Percentiles rank a stretch among this genome's conserved stretches.
Evolutionary conservation across 2,797 vertebrate genomes (phyloP).

Genomic region (Tauraco hartlaubi): DNA sequence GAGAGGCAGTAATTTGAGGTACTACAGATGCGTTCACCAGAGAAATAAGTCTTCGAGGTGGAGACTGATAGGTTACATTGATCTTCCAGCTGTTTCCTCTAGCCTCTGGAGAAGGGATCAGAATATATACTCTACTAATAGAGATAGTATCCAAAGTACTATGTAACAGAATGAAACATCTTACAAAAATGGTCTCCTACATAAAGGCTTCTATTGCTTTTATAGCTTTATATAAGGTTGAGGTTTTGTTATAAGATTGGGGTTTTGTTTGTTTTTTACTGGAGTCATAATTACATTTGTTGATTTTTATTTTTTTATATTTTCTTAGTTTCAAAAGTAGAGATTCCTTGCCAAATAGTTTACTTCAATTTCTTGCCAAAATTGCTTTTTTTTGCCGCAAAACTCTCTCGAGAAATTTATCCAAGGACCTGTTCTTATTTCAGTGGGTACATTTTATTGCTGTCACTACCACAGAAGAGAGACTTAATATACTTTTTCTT

Average conservation of each 20-base stretch:
- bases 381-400: neutral
- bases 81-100: neutral
- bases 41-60: neutral
- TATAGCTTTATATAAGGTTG: neutral
- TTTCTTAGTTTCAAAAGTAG: neutral
- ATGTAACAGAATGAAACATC: too few relatives aligned
- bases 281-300: neutral
- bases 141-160: neutral
- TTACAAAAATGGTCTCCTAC: too few relatives aligned
- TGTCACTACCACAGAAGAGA: neutral
- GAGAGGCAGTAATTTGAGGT: neutral
- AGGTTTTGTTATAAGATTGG: neutral
- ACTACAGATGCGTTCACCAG: neutral
- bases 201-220: neutral
- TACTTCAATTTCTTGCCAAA: neutral
- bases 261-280: neutral
- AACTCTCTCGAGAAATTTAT: neutral
- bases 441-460: neutral
- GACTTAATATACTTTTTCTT: neutral
- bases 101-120: neutral
- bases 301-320: neutral
- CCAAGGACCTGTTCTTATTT: neutral
- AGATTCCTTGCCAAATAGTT: neutral
- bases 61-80: neutral
- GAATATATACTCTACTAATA: neutral